Evolutionary conservation across 2,888 invertebrate species (phyloP).

Genomic region (Cremastobaeus sp.): DNA sequence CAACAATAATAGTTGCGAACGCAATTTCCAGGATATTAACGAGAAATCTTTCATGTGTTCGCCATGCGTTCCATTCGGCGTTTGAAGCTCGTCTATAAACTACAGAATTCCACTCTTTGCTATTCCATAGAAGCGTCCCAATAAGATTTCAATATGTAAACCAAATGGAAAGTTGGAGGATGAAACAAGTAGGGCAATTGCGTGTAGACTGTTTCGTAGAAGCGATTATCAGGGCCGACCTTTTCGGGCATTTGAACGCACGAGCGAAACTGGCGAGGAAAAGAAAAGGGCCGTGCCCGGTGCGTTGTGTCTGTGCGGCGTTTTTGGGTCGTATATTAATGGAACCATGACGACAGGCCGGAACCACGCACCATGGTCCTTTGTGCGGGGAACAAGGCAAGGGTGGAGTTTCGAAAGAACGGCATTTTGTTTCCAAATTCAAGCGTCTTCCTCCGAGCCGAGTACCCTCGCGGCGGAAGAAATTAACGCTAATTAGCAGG

Average conservation of each 20-base stretch:
- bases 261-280: slow-evolving; percentile 23
- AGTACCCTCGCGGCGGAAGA: slow-evolving; percentile 14
- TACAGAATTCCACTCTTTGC: too few relatives aligned
- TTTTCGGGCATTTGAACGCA: slow-evolving; percentile 52
- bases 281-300: slow-evolving; percentile 47
- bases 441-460: slow-evolving; percentile 14
- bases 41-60: too few relatives aligned
- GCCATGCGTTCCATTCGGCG: too few relatives aligned
- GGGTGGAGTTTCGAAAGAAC: slow-evolving; percentile 56
- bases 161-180: slow-evolving; percentile 36
- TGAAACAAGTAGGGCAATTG: slow-evolving; percentile 47
- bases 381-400: slow-evolving; percentile 29
- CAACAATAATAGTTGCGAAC: too few relatives aligned
- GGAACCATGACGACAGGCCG: slow-evolving; percentile 75
- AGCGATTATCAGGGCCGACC: slow-evolving; percentile 57
- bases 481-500: slow-evolving; percentile 25
- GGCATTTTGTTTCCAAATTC: slow-evolving; percentile 45
- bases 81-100: too few relatives aligned
- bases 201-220: slow-evolving; percentile 25
- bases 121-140: background rate
- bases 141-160: slow-evolving; percentile 16
- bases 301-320: slow-evolving; percentile 25
- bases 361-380: slow-evolving; percentile 72
- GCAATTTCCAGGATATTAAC: too few relatives aligned
- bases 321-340: slow-evolving; percentile 70